Base-by-base conservation (phyloP, 2,113 vertebrate genomes). In the Sorex fumeus region DNA sequence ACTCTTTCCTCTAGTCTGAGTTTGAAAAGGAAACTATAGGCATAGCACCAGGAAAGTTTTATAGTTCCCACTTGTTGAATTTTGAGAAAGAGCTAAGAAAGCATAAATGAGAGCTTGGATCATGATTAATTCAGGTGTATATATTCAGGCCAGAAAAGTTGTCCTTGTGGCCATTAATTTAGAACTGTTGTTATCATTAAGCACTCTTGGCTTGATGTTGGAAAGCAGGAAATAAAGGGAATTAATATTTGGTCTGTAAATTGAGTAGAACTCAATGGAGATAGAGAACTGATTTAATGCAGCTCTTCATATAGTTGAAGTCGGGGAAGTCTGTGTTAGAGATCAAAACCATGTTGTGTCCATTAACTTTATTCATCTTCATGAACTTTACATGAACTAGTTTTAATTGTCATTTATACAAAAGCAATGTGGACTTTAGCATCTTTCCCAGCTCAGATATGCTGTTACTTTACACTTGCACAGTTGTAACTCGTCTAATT, bases 1-100 rank as follows among this genome's bases (percentile, higher is more conserved):
- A 64, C 77, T 36, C 6, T 32, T 91, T 91, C 90, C 93, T 50
- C 97, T 89, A 95, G 69, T 71, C 71, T 32, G 40, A 80, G 83
- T 95, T 88, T 57, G 77, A 78, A 95, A 75, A 72, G 80, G 77
- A 72, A 96, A 94, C 83, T 19, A n/a, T 21, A 62, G 74, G 93
- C 47, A 92, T 92, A 95, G 91, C 93, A 74, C 86, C 34, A 47
- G 77, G 84, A 13, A 53, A 16, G 13, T 86, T 94, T 67, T 36
- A 13, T 32, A 0, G 50, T 88, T 83, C 69, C 84, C 88, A 95
- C 92, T 87, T 70, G 80, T n/a, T 87, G 90, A 53, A 4, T 96
- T 93, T 94, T 71, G 71, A 77, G 34, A 64, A 87, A 95, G n/a
- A 82, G 79, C 28, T 40, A 5, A 40, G 66, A 47, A 83, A 28